A percentile compares a stretch with the other conserved stretches of the same genome.
phyloP scores from a whole-genome alignment of 2,797 vertebrate genomes.

The Anas acuta region DNA sequence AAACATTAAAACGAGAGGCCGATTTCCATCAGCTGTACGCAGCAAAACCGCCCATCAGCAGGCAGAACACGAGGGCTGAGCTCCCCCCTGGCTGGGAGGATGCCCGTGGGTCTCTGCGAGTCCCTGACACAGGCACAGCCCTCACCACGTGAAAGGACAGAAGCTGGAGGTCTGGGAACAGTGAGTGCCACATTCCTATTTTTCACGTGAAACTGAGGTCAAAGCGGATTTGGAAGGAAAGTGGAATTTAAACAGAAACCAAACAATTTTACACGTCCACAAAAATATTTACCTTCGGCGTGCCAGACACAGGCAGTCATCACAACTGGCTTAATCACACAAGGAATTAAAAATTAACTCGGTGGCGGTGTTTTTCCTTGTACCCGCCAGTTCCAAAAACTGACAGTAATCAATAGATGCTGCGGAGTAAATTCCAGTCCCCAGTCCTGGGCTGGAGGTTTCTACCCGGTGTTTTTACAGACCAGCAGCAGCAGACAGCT shows the following conservation, averaged over 20 bases:
- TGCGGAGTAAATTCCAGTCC: neutral
- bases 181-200: neutral
- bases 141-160: rapidly evolving
- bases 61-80: neutral
- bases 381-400: neutral
- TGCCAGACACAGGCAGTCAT: neutral
- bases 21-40: neutral
- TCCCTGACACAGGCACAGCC: rapidly evolving
- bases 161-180: neutral
- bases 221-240: neutral
- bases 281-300: conserved; percentile 8
- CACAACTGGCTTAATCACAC: neutral
- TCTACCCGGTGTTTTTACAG: neutral
- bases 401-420: neutral
- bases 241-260: neutral
- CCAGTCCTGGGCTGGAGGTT: neutral
- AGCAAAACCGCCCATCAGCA: neutral
- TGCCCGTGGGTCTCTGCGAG: neutral
- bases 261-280: neutral
- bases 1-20: neutral
- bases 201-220: conserved; percentile 1
- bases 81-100: neutral
- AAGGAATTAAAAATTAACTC: conserved; percentile 43
- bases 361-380: neutral
- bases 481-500: neutral